Evolutionary conservation across 2,797 vertebrate genomes (phyloP).

Genomic region (Chiloscyllium punctatum): DNA sequence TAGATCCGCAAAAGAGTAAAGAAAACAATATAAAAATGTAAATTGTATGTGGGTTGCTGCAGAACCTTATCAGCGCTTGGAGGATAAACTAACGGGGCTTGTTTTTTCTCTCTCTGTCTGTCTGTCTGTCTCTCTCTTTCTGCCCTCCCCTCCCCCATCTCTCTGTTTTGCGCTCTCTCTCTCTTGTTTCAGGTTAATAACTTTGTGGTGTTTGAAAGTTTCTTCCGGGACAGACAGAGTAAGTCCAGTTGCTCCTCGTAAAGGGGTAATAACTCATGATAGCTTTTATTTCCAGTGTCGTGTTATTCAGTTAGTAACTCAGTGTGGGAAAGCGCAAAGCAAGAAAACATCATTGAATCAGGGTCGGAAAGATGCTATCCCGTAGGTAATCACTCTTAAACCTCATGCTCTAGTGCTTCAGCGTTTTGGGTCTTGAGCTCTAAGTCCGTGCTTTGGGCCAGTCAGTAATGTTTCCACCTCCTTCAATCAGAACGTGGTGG

Average conservation of each 20-base stretch:
- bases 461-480: neutral
- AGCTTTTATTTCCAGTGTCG: neutral
- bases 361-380: neutral
- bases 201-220: conserved; percentile 88
- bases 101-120: neutral
- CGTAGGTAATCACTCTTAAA: neutral
- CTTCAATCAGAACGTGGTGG: neutral
- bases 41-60: neutral
- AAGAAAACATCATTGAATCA: neutral
- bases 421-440: too few relatives aligned
- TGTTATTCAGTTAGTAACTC: too few relatives aligned
- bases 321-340: neutral
- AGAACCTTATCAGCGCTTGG: neutral
- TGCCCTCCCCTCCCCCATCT: too few relatives aligned
- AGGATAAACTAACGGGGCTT: conserved; percentile 12
- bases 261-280: neutral
- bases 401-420: neutral
- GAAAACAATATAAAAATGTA: neutral
- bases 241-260: conserved; percentile 34
- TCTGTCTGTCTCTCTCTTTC: too few relatives aligned
- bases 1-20: too few relatives aligned
- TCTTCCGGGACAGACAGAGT: conserved; percentile 78
- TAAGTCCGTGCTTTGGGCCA: neutral
- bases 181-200: conserved; percentile 74
- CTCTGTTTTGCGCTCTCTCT: too few relatives aligned